Base-by-base conservation (phyloP, 2,113 vertebrate species). In the Pterocles gutturalis region DNA sequence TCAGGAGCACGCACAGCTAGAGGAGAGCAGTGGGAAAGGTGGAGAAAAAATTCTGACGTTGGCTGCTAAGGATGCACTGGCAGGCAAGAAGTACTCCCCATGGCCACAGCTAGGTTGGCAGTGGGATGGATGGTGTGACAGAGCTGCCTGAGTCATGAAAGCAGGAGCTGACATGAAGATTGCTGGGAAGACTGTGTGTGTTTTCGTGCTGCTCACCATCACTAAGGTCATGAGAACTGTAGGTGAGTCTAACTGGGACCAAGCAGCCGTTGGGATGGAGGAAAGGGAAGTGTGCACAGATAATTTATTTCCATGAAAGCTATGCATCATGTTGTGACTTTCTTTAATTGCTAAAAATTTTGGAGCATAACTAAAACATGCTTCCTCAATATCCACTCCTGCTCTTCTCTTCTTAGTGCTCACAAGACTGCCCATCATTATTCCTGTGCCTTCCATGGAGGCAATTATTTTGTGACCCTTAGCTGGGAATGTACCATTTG, bases 161-260 rank as follows among this genome's bases (percentile, higher is more conserved):
- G 62, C 89, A 95, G 83, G 51, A 89, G 55, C 22, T 69, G 83
- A 88, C 67, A 98, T 98, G 98, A 78, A 46, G 85, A 84, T 71
- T 69, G 21, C 45, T 88, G 80, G 89, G 86, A 96, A 95, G 89
- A 61, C 79, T 45, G 25, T 71, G 65, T 83, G 70, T 95, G n/a
- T 87, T 49, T 91, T 85, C 45, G 38, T 90, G 54, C 72, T 98
- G 89, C 76, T 94, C 5, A 4, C 81, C 62, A 34, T 89, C 83
- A 62, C 51, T n/a, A 70, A 54, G 81, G 24, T 18, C 69, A 73
- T 3, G 31, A 67, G 57, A 83, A 70, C 78, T 60, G 25, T 9
- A 57, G 98, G 98, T 98, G 94, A 98, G 98, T 98, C 11, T 58
- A 49, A 83, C 17, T 43, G 79, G 54, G 51, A 49, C 36, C 18